phyloP scores from a whole-genome alignment of 2,113 vertebrate species.

The Chloroceryle aenea region DNA sequence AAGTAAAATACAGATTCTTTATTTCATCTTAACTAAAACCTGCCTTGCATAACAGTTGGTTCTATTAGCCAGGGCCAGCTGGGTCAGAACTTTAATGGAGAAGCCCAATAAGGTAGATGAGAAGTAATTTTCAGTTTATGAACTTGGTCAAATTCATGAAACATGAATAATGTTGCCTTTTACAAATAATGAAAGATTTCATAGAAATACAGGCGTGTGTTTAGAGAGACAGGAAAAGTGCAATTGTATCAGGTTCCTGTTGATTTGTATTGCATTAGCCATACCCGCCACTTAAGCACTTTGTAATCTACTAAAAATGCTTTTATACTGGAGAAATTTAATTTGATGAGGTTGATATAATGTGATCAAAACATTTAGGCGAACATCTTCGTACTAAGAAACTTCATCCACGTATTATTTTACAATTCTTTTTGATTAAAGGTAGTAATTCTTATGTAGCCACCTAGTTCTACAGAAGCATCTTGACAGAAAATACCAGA shows the following conservation, averaged over 20 bases:
- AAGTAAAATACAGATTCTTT: conserved; percentile 29
- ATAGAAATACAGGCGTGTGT: not conserved
- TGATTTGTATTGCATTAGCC: conserved; percentile 87
- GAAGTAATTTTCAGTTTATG: not conserved
- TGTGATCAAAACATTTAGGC: conserved; percentile 86
- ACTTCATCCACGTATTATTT: conserved; percentile 79
- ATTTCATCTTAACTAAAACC: conserved; percentile 21
- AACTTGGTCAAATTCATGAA: not conserved
- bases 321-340: conserved; percentile 88
- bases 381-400: conserved; percentile 76
- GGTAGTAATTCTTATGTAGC: not conserved
- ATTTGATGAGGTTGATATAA: conserved; percentile 85
- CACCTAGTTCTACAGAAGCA: not conserved
- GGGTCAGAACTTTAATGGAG: not conserved
- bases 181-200: not conserved
- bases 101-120: not conserved
- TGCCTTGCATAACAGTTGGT: not conserved
- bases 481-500: not conserved
- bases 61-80: not conserved
- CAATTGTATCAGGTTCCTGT: conserved; percentile 85
- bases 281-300: conserved; percentile 83
- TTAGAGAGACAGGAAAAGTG: conserved; percentile 56
- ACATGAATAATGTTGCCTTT: not conserved
- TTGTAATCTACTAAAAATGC: conserved; percentile 86
- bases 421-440: not conserved